Percentiles rank a stretch among this genome's conserved stretches.
Conservation (phyloP, 2,888 invertebrate genomes). For the Agriopis leucophaearia region DNA sequence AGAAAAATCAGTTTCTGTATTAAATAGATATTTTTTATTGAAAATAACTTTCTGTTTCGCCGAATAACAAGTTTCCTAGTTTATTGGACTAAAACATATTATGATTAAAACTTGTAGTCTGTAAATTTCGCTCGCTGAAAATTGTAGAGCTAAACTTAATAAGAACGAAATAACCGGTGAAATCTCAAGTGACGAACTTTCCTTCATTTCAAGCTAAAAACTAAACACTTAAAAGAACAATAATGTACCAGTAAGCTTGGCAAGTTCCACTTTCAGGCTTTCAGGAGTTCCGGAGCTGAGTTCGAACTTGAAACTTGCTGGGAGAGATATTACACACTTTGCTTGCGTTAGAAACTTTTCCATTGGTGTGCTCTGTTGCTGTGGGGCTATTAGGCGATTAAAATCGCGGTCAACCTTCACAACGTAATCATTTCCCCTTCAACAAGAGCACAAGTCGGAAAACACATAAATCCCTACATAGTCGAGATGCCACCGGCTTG, state of each 20-base stretch:
- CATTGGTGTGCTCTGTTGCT: not conserved
- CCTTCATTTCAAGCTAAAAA: conserved; percentile 12
- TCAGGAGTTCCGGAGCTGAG: conserved; percentile 2
- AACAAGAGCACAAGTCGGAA: no score
- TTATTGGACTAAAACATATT: conserved; percentile 2
- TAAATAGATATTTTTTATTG: no score
- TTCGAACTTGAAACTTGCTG: conserved; percentile 25
- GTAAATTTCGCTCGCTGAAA: conserved; percentile 2
- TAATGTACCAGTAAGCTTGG: conserved; percentile 7
- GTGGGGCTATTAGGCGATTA: not conserved
- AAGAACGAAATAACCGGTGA: conserved; percentile 2
- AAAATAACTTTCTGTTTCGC: conserved; percentile 6
- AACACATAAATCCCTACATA: no score
- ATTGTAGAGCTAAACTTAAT: conserved; percentile 8
- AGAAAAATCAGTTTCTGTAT: no score
- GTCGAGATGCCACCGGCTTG: no score
- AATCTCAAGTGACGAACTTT: conserved; percentile 10
- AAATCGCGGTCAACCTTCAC: no score
- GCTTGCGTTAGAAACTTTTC: conserved; percentile 5
- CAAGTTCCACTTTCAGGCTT: conserved; percentile 7
- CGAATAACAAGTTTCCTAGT: conserved; percentile 1
- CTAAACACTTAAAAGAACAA: conserved; percentile 15
- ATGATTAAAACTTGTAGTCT: conserved; percentile 8
- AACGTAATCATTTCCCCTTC: no score
- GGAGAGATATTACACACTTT: conserved; percentile 3